These are phyloP conservation scores for Urocyon cinereoargenteus DNA, from an alignment of 2,797 vertebrate species.

Conservation along the genomic window DNA sequence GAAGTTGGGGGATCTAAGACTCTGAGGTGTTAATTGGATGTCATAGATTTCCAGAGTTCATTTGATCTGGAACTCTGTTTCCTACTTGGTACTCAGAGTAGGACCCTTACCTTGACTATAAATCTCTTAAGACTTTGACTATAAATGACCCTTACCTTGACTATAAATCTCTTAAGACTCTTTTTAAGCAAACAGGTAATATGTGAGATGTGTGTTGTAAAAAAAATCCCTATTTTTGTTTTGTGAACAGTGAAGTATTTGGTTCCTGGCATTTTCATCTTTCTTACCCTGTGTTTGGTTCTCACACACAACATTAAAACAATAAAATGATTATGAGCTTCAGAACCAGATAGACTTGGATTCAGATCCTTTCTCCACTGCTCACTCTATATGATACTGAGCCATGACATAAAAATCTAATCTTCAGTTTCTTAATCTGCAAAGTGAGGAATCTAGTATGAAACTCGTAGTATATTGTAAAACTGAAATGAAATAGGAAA, in stretches of 20 bases:
- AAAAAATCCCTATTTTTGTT: not conserved
- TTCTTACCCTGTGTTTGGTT: not conserved
- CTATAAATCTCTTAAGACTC: not conserved
- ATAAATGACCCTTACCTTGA: not conserved
- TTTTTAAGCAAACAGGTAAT: not conserved
- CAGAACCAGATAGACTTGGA: not conserved
- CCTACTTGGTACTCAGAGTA: not conserved
- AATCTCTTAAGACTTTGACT: not conserved
- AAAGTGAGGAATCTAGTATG: not conserved
- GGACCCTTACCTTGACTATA: not conserved
- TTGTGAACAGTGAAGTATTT: not conserved
- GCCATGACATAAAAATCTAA: not conserved
- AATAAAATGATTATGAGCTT: not conserved
- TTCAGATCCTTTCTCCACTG: not conserved
- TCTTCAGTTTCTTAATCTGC: not conserved
- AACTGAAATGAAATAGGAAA: not conserved
- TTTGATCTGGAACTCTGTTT: not conserved
- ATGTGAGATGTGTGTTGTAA: not conserved
- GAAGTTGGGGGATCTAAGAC: not conserved
- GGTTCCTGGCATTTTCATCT: not conserved
- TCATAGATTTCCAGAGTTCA: not conserved
- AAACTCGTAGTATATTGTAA: not conserved
- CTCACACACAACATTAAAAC: not conserved
- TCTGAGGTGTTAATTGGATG: not conserved
- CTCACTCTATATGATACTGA: not conserved